These are phyloP conservation scores for Tympanoctomys barrerae DNA, from an alignment of 2,797 vertebrate genomes.

Conservation along the genomic window DNA sequence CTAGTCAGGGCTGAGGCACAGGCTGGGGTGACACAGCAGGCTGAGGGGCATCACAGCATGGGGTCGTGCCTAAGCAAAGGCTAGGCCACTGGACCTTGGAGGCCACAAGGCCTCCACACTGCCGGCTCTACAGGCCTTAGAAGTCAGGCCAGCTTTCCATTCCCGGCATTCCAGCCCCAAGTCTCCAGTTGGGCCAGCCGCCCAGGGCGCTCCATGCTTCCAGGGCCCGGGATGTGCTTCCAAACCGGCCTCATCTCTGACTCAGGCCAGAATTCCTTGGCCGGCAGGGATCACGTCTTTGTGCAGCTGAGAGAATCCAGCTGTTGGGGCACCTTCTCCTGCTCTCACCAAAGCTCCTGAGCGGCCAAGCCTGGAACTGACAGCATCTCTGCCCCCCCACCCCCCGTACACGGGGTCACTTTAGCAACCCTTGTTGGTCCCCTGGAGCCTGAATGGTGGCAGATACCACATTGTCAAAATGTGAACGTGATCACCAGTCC, in stretches of 20 bases:
- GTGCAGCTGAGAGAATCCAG: conserved; percentile 68
- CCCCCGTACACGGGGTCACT: background rate
- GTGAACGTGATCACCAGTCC: background rate
- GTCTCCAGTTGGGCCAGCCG: conserved; percentile 71
- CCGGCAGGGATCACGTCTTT: background rate
- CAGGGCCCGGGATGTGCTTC: conserved; percentile 67
- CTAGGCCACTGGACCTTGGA: conserved; percentile 38
- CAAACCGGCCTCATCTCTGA: conserved; percentile 67
- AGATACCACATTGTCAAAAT: rapidly evolving
- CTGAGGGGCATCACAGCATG: background rate
- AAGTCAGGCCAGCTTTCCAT: conserved; percentile 80
- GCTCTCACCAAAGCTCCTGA: background rate
- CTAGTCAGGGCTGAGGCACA: background rate
- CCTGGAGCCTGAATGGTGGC: background rate
- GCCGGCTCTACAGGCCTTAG: conserved; percentile 69
- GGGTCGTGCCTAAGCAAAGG: background rate
- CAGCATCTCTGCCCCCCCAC: background rate
- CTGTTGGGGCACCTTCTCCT: conserved; percentile 59
- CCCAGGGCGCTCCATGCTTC: conserved; percentile 72
- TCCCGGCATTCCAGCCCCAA: conserved; percentile 76
- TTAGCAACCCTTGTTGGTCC: background rate
- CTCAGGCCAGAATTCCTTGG: conserved; percentile 70
- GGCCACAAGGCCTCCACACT: background rate
- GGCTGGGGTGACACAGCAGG: background rate
- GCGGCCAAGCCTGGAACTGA: background rate